Base-by-base conservation (phyloP, 2,888 invertebrate genomes). In the Mimachlamys varia region DNA sequence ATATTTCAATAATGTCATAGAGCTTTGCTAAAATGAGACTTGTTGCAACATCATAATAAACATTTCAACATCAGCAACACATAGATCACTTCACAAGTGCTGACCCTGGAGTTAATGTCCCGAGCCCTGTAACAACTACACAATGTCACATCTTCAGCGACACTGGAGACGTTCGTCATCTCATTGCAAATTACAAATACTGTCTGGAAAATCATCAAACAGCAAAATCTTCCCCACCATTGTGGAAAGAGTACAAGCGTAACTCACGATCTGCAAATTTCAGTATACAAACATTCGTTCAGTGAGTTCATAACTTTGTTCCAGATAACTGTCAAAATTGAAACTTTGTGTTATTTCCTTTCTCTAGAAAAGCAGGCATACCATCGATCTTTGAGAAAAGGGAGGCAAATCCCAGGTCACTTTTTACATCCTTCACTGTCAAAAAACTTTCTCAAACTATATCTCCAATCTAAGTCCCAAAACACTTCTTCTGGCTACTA, bases 151-250 rank as follows among this genome's bases (percentile, higher is more conserved):
- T 76, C 76, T 76, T 76, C 76, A 76, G 27, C 27, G 76, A 33
- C 58, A 58, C 27, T 76, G 76, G 76, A 76, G 76, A 76, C 27
- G 76, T 76, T 76, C 76, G 76, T 76, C 76, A 76, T 33, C 76
- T 76, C 76, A 76, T 76, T n/a, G 62, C 27, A 33, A 76, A 76
- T 19, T 58, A 58, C 22, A 2, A 58, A 76, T 76, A 19, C 27
- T 76, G 76, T 76, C 10, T 58, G 58, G 19, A 58, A 2, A 22
- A 22, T 58, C 19, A n/a, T 58, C 58, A 58, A 58, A 62, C 22
- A 62, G 62, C 76, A 76, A 27, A 76, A 44, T 4, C 10, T 76
- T 33, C 76, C 27, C 10, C 27, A 15, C 62, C 33, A 33, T 22
- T 27, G 33, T 22, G 27, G 27, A 76, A 76, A 76, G 33, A 76